A percentile compares a stretch with the other conserved stretches of the same genome.
Conservation (phyloP, 2,888 invertebrate genomes). For the Drosophila subquinaria region DNA sequence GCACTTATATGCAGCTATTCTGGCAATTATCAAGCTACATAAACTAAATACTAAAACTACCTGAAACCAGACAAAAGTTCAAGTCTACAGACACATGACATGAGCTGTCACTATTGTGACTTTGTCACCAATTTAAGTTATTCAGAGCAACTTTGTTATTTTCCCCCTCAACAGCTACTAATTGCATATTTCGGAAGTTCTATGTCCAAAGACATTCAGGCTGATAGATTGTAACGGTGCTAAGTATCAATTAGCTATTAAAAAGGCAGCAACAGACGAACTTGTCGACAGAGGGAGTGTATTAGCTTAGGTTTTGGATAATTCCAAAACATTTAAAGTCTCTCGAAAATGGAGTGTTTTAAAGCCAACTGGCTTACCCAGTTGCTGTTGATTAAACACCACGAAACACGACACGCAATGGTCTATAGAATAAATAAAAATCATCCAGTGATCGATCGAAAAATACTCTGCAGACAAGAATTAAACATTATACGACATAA, state of each 20-base stretch:
- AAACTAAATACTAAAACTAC: conserved; percentile 9
- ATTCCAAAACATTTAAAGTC: conserved; percentile 39
- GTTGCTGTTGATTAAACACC: conserved; percentile 39
- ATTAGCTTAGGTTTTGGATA: conserved; percentile 29
- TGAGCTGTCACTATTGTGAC: conserved; percentile 25
- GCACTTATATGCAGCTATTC: conserved; percentile 36
- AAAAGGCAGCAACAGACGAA: conserved; percentile 7
- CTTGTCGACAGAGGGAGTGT: conserved; percentile 3
- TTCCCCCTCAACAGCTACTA: conserved; percentile 33
- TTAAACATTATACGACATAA: not conserved
- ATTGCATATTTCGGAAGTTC: conserved; percentile 73
- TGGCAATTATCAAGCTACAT: conserved; percentile 41
- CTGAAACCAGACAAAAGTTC: conserved; percentile 53
- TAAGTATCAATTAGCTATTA: conserved; percentile 61
- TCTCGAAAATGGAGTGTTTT: conserved; percentile 18
- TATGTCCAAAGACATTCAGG: conserved; percentile 44
- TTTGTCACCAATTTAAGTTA: conserved; percentile 53
- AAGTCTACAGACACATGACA: conserved; percentile 41
- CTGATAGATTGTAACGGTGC: conserved; percentile 50
- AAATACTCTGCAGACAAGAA: not conserved
- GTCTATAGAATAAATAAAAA: not conserved
- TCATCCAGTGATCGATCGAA: not conserved
- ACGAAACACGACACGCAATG: conserved; percentile 22
- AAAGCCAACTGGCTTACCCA: conserved; percentile 31
- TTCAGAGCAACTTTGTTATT: conserved; percentile 35